Evolutionary conservation across 2,797 vertebrate genomes (phyloP).

Genomic region (Phrynocephalus vlangalii): DNA sequence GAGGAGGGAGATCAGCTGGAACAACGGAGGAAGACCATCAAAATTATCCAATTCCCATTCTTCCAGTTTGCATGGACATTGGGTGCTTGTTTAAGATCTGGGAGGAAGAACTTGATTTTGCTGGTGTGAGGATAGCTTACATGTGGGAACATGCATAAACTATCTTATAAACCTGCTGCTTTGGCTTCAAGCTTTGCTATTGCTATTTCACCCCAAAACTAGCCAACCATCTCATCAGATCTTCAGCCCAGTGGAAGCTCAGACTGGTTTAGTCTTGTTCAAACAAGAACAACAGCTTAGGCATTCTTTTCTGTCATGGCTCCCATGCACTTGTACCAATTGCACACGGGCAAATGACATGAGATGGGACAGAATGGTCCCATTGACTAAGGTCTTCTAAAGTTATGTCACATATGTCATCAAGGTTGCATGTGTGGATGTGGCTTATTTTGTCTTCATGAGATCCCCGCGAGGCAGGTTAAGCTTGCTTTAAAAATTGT

Average conservation of each 20-base stretch:
- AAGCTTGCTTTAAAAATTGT: not conserved
- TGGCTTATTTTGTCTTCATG: not conserved
- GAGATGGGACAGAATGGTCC: not conserved
- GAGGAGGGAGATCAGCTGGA: not conserved
- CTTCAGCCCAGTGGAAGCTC: slow-evolving; percentile 21
- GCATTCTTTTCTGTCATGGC: not conserved
- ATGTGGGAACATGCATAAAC: slow-evolving; percentile 26
- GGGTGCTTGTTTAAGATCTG: fast-evolving
- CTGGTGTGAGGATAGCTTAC: slow-evolving; percentile 9
- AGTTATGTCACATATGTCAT: not conserved
- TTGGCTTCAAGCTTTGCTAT: slow-evolving; percentile 71
- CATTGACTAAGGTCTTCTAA: not conserved
- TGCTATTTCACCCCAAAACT: slow-evolving; percentile 62
- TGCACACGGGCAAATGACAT: not conserved
- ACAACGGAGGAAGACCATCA: not conserved
- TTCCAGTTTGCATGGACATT: slow-evolving; percentile 38
- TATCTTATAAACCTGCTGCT: slow-evolving; percentile 46
- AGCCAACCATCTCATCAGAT: slow-evolving; percentile 49
- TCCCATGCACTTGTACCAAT: not conserved
- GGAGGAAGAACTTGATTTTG: not conserved
- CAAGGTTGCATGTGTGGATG: not conserved
- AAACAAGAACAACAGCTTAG: not conserved
- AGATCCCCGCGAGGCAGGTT: not conserved
- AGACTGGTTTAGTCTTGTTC: not conserved
- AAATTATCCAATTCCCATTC: not conserved